Evolutionary conservation across 2,888 invertebrate species (phyloP), one percentile per base, ranked within the genome.

Genomic region (Pyrrhia umbra): DNA sequence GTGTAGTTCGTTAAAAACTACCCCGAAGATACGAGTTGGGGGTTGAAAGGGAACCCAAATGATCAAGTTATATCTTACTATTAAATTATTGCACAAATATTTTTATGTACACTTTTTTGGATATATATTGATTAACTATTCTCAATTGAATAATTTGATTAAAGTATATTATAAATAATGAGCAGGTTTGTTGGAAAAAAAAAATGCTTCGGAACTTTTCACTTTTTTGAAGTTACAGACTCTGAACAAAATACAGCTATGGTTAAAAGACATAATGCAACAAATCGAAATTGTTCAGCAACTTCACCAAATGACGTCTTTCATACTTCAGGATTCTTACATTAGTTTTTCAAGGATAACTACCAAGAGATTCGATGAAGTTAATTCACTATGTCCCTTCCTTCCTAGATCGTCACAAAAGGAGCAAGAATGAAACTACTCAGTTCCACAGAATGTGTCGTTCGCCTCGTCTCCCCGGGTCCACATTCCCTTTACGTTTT

Each of bases 1-100:
- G 80, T 83, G 80, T 89, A 88, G 89, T 92, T 93, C 89, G 86
- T 92, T 92, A 92, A 90, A 91, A 86, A 83, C 85, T 81, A 86
- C 85, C 87, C 83, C 75, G 67, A 61, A 68, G 20, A 68, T 47
- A 69, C 45, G 50, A 63, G 51, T 54, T 27, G 23, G 27, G 51
- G 47, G 61, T 52, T 51, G 15, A 42, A 54, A 21, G 27, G 43
- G 21, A 27, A 49, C 45, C 15, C 16, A 61, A 56, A 49, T 37
- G 21, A 50, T 34, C n/a, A n/a, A n/a, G n/a, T n/a, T n/a, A n/a
- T n/a, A n/a, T n/a, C n/a, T n/a, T n/a, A n/a, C n/a, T n/a, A n/a
- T n/a, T n/a, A n/a, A n/a, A n/a, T n/a, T n/a, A n/a, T n/a, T n/a
- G n/a, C n/a, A n/a, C n/a, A n/a, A n/a, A n/a, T n/a, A n/a, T n/a